Evolutionary conservation across 2,888 invertebrate genomes (phyloP).

Genomic region (Cistogaster globosa): DNA sequence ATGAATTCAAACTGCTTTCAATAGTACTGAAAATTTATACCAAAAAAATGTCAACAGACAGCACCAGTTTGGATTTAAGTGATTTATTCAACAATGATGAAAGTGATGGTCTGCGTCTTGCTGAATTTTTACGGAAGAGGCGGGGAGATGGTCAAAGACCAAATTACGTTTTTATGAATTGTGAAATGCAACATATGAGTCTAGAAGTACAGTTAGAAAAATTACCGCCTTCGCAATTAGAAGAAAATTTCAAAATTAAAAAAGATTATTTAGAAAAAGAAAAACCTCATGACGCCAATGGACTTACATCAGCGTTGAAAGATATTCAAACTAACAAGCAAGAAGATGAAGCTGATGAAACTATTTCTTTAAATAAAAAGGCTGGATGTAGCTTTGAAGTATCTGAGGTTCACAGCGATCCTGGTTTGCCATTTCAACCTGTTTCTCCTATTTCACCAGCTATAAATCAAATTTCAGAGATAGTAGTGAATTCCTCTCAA

Average conservation of each 20-base stretch:
- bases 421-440: neutral
- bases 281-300: neutral
- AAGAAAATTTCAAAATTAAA: neutral
- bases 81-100: constrained; percentile 70
- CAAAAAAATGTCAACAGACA: constrained; percentile 46
- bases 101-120: constrained; percentile 70
- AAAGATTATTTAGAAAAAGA: neutral
- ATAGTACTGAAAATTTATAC: too few species aligned
- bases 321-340: neutral
- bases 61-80: constrained; percentile 64
- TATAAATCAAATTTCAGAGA: neutral
- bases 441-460: neutral
- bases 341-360: neutral
- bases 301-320: neutral
- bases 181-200: constrained; percentile 62
- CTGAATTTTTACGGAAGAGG: constrained; percentile 68
- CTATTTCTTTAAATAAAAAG: neutral
- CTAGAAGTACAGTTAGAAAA: constrained; percentile 67
- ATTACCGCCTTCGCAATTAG: neutral
- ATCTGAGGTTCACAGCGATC: too few species aligned
- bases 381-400: neutral
- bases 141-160: constrained; percentile 46
- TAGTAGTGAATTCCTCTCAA: neutral
- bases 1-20: too few species aligned
- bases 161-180: constrained; percentile 50